Base-by-base conservation (phyloP, 2,797 vertebrate species). In the Eupleurogrammus muticus region DNA sequence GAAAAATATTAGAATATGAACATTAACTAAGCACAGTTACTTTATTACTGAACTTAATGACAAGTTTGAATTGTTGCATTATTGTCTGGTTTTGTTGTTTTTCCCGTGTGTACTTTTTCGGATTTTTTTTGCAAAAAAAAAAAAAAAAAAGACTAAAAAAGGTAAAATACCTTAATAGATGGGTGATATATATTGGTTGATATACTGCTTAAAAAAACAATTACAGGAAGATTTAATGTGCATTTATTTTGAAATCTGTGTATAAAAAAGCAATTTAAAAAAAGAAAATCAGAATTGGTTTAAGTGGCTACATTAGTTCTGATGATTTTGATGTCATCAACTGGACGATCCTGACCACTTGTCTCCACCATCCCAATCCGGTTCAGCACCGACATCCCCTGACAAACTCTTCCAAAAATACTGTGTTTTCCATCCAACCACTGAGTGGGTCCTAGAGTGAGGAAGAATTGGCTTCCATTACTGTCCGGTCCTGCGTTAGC, bases 391-490 rank as follows among this genome's bases (percentile, higher is more conserved):
- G 94, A 92, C 16, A 99, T 95, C 13, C 97, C 97, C 78, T 98
- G 95, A 74, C 49, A 92, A 9, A 99, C 95, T 62, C 97, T 93
- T n/a, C 97, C 97, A 23, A 99, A 98, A 78, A 99, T 98, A 79
- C 81, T 97, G 90, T 99, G 97, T 49, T 98, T 98, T 54, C 96
- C 96, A 10, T 99, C 97, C 5, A 99, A 89, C 97, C 97, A 99
- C 87, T 98, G 97, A 2, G 95, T 96, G 0, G 97, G 96, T 5
- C 87, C 96, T 0, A 99, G 87, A 0, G 95, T 94, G 75, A 99
- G 83, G 78, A 99, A 99, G 83, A 99, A 99, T 70, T 99, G 97
- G 91, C 97, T 99, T 14, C 97, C 97, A 0, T 98, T 99, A 60
- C 97, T 97, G 80, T 98, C 96, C 0, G 96, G 96, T 5, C 97